Percentiles rank a stretch among this genome's conserved stretches.
Evolutionary conservation across 2,113 vertebrate genomes (phyloP).

Genomic region (Syngnathus typhle): DNA sequence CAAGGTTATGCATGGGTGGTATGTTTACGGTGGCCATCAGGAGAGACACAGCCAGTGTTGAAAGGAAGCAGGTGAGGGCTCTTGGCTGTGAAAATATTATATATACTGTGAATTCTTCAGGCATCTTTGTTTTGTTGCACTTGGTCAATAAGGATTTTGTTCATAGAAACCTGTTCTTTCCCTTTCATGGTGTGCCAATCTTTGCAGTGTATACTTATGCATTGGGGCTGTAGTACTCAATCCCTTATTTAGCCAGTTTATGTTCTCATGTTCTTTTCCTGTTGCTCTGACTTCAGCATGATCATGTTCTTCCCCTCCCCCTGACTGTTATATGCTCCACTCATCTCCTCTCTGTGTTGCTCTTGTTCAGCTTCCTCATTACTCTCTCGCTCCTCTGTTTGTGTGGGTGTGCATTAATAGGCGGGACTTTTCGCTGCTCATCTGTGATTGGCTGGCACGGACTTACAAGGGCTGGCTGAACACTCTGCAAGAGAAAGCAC

Average conservation of each 20-base stretch:
- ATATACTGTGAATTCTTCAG: constrained; percentile 7
- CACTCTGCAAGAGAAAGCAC: constrained; percentile 48
- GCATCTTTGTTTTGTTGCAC: constrained; percentile 11
- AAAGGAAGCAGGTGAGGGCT: constrained; percentile 43
- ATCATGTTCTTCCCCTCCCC: constrained; percentile 51
- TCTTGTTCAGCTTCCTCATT: constrained; percentile 50
- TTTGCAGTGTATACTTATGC: constrained; percentile 6
- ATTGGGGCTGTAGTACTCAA: constrained; percentile 17
- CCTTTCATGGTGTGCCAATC: not conserved
- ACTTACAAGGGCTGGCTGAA: constrained; percentile 53
- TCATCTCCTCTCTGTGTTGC: constrained; percentile 43
- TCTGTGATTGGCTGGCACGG: constrained; percentile 65
- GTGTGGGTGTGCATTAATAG: constrained; percentile 67
- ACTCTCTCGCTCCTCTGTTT: constrained; percentile 55
- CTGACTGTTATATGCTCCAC: constrained; percentile 37
- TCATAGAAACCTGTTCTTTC: constrained; percentile 1
- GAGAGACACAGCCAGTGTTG: constrained; percentile 23
- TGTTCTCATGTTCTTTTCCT: constrained; percentile 53
- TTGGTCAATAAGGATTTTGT: constrained; percentile 1
- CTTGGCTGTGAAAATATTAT: constrained; percentile 20
- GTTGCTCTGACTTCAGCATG: constrained; percentile 52
- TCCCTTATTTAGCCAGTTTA: constrained; percentile 40
- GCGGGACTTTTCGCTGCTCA: constrained; percentile 55
- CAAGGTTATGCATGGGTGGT: constrained; percentile 45
- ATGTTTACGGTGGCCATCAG: constrained; percentile 39